These are phyloP conservation scores for Caenorhabditis doughertyi DNA, from an alignment of 2,888 invertebrate species.

Conservation along the genomic window DNA sequence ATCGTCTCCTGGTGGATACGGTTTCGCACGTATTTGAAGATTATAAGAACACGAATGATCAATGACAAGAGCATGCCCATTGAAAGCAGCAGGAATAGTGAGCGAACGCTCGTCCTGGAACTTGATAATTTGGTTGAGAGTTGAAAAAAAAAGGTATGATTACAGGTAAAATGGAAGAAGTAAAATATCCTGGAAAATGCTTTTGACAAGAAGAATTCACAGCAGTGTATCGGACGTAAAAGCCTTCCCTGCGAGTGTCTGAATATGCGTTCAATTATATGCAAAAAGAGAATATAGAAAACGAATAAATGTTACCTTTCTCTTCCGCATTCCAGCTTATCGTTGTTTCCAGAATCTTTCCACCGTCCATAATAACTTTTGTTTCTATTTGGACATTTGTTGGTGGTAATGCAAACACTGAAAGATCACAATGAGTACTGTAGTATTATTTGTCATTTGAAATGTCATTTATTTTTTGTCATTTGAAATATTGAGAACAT, in stretches of 20 bases:
- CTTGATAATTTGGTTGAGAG: not conserved
- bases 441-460: not conserved
- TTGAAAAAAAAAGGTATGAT: conserved; percentile 2
- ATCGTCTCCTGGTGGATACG: conserved; percentile 73
- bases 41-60: conserved; percentile 69
- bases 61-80: conserved; percentile 64
- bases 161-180: conserved; percentile 69
- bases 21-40: conserved; percentile 73
- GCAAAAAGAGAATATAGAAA: no score
- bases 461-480: no score
- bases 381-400: conserved; percentile 67
- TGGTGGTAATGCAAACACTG: conserved; percentile 74
- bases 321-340: conserved; percentile 70
- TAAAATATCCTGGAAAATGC: conserved; percentile 75
- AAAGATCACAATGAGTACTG: not conserved
- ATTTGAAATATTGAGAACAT: no score
- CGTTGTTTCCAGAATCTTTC: conserved; percentile 73
- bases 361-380: conserved; percentile 70
- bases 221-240: conserved; percentile 71
- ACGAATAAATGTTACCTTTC: conserved; percentile 45
- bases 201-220: conserved; percentile 67
- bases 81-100: conserved; percentile 66
- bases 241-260: conserved; percentile 72
- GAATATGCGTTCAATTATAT: conserved; percentile 7
- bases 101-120: conserved; percentile 69